phyloP scores from a whole-genome alignment of 2,113 vertebrate species.

The Ursus arctos region DNA sequence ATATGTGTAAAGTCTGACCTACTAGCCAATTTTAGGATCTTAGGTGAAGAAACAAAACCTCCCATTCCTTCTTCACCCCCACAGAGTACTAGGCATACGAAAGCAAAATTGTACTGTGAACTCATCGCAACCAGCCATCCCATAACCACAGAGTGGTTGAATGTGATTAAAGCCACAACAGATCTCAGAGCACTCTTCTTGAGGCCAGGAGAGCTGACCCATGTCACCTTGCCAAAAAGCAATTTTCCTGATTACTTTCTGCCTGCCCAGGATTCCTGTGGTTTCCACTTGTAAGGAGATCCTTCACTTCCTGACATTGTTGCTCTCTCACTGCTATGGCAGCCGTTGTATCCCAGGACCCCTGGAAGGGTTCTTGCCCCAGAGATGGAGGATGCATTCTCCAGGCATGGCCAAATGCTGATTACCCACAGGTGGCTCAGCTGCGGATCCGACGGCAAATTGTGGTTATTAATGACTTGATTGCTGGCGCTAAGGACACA shows the following conservation, averaged over 20 bases:
- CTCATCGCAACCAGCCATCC: background rate
- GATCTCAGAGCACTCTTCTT: background rate
- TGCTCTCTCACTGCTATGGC: background rate
- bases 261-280: slow-evolving; percentile 35
- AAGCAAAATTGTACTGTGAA: background rate
- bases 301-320: slow-evolving; percentile 22
- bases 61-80: background rate
- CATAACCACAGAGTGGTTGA: background rate
- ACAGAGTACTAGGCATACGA: background rate
- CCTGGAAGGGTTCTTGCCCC: background rate
- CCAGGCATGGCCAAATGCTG: background rate
- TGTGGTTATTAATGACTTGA: slow-evolving; percentile 18
- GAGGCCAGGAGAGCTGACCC: slow-evolving; percentile 62
- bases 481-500: background rate
- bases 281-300: slow-evolving; percentile 58
- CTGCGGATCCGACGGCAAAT: background rate
- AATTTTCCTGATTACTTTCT: slow-evolving; percentile 67
- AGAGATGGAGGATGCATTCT: background rate
- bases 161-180: slow-evolving; percentile 60
- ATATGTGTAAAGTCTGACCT: background rate
- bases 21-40: background rate
- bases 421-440: background rate
- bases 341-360: background rate
- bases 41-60: background rate
- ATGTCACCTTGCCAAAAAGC: slow-evolving; percentile 41